These are phyloP conservation scores for Craseonycteris thonglongyai DNA, from an alignment of 2,113 vertebrate genomes.

Conservation along the genomic window DNA sequence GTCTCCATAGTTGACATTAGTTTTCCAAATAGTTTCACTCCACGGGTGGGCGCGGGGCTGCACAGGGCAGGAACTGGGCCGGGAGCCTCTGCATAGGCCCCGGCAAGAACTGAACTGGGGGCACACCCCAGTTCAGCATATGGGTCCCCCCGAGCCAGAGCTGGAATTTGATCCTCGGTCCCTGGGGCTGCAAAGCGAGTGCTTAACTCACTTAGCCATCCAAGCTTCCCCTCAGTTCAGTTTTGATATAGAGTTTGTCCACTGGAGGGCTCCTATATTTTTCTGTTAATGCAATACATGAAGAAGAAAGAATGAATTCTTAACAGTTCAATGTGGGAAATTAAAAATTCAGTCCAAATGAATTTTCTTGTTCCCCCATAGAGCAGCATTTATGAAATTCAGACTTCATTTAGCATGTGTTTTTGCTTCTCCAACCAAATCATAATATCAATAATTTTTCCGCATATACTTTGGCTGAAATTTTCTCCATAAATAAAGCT, in stretches of 20 bases:
- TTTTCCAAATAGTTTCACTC: too few relatives aligned
- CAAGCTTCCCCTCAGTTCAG: neutral
- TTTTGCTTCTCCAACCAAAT: conserved; percentile 45
- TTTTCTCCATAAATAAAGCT: conserved; percentile 59
- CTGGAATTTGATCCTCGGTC: too few relatives aligned
- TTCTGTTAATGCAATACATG: neutral
- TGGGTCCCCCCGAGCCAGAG: too few relatives aligned
- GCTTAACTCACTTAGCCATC: too few relatives aligned
- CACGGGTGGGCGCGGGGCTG: too few relatives aligned
- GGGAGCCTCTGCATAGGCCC: too few relatives aligned
- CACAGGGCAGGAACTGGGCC: too few relatives aligned
- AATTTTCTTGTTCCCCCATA: conserved; percentile 15
- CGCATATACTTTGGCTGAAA: conserved; percentile 45
- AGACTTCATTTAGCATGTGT: conserved; percentile 30
- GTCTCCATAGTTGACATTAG: too few relatives aligned
- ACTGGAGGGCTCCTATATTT: neutral
- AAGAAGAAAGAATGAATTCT: conserved; percentile 30
- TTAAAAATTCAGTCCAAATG: neutral
- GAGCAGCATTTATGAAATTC: conserved; percentile 30
- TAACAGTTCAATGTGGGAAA: neutral
- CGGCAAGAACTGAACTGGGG: too few relatives aligned
- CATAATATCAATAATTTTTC: conserved; percentile 51
- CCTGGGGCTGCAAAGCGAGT: too few relatives aligned
- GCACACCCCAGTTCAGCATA: too few relatives aligned
- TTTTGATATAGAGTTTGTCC: neutral